These are phyloP conservation scores for Apodemia zela DNA, from an alignment of 2,888 invertebrate genomes.

Conservation along the genomic window DNA sequence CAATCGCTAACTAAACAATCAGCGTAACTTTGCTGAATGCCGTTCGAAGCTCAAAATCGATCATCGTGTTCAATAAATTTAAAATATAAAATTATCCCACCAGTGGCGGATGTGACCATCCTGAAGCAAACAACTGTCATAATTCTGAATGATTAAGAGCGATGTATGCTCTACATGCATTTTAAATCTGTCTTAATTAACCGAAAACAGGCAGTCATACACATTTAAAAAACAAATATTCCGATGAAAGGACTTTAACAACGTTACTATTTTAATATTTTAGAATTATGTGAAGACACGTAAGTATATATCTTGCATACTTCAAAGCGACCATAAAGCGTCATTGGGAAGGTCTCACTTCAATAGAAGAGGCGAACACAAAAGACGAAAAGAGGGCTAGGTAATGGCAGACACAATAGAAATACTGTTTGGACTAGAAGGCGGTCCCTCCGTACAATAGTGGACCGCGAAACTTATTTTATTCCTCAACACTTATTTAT, in stretches of 20 bases:
- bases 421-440: slow-evolving; percentile 75
- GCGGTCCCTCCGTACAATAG: slow-evolving; percentile 64
- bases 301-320: slow-evolving; percentile 60
- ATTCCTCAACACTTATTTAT: slow-evolving; percentile 68
- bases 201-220: not conserved
- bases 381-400: slow-evolving; percentile 77
- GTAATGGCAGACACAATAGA: slow-evolving; percentile 77
- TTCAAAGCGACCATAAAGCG: slow-evolving; percentile 72
- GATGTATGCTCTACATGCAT: too few species aligned
- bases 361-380: slow-evolving; percentile 74
- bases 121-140: too few species aligned
- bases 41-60: too few species aligned
- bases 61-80: too few species aligned
- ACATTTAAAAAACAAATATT: not conserved
- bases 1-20: too few species aligned
- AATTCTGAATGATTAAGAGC: too few species aligned
- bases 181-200: too few species aligned
- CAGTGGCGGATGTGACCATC: too few species aligned
- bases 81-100: too few species aligned
- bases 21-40: too few species aligned
- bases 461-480: slow-evolving; percentile 70
- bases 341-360: slow-evolving; percentile 76
- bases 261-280: slow-evolving; percentile 30
- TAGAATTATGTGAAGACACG: slow-evolving; percentile 42
- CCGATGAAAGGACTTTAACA: not conserved